A percentile compares a stretch with the other conserved stretches of the same genome.
These are phyloP conservation scores for Crotalus helleri DNA, from an alignment of 2,113 vertebrate species.

Conservation along the genomic window DNA sequence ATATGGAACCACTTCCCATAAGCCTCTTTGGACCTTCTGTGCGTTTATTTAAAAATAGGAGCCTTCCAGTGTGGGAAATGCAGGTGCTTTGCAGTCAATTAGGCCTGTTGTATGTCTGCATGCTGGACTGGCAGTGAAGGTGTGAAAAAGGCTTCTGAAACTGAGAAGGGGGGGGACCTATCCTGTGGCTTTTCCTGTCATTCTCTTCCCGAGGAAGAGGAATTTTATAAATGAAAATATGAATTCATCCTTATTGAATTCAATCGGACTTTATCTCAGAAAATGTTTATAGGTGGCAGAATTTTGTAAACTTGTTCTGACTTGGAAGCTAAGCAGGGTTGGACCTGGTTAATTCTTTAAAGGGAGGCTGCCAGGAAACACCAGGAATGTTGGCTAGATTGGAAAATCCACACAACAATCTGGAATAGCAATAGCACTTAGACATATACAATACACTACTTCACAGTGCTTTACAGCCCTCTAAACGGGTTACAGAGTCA, in stretches of 20 bases:
- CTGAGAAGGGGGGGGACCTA: neutral
- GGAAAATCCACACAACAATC: neutral
- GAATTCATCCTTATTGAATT: neutral
- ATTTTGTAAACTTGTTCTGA: neutral
- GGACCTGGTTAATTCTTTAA: neutral
- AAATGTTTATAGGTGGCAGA: neutral
- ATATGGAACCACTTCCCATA: constrained; percentile 31
- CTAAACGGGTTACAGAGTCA: no score
- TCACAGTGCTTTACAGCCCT: no score
- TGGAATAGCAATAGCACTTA: neutral
- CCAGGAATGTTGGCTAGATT: neutral
- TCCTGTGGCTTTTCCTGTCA: neutral
- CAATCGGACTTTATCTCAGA: neutral
- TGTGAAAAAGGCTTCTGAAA: neutral
- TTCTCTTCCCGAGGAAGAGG: neutral
- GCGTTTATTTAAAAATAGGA: constrained; percentile 46
- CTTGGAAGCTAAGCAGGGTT: neutral
- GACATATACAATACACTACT: no score
- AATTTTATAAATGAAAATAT: neutral
- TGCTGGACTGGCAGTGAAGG: no score
- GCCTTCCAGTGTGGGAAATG: constrained; percentile 35
- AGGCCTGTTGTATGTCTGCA: neutral
- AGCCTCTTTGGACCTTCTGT: constrained; percentile 14
- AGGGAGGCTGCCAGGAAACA: neutral
- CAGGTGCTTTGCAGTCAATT: neutral